phyloP scores from a whole-genome alignment of 64 coral and sea anemone genomes.

The Orbicella faveolata region DNA sequence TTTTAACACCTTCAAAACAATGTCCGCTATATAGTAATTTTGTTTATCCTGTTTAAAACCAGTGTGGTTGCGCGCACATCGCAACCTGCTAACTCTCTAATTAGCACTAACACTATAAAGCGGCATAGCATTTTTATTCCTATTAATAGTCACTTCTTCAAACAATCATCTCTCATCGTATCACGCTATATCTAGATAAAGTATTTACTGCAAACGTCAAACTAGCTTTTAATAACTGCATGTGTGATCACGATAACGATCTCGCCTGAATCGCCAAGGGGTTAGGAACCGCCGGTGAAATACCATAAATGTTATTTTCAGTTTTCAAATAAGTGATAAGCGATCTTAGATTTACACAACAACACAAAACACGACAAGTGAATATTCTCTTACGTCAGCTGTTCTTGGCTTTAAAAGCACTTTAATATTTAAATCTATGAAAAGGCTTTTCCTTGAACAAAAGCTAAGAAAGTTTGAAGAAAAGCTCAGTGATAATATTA shows the following conservation, averaged over 20 bases:
- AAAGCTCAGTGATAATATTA: neutral
- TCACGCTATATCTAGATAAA: neutral
- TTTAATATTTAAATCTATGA: conserved; percentile 2
- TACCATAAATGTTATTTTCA: neutral
- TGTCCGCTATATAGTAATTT: conserved; percentile 1
- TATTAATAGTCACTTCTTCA: conserved; percentile 7
- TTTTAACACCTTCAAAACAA: conserved; percentile 11
- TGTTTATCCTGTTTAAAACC: neutral
- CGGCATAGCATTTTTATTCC: neutral
- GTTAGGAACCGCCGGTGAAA: neutral
- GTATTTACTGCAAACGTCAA: neutral
- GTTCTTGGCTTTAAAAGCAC: neutral
- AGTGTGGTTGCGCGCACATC: neutral
- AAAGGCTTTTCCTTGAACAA: neutral
- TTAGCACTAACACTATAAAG: neutral
- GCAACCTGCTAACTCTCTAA: neutral
- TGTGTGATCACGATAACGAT: neutral
- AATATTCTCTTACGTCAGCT: neutral
- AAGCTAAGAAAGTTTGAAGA: neutral
- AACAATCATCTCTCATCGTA: conserved; percentile 1
- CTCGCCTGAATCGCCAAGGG: neutral
- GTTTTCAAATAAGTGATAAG: neutral
- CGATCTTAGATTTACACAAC: neutral
- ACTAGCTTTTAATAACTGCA: neutral
- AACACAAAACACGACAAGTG: neutral